These are phyloP conservation scores for Illadopsis cleaveri DNA, from an alignment of 2,113 vertebrate genomes.

Conservation along the genomic window DNA sequence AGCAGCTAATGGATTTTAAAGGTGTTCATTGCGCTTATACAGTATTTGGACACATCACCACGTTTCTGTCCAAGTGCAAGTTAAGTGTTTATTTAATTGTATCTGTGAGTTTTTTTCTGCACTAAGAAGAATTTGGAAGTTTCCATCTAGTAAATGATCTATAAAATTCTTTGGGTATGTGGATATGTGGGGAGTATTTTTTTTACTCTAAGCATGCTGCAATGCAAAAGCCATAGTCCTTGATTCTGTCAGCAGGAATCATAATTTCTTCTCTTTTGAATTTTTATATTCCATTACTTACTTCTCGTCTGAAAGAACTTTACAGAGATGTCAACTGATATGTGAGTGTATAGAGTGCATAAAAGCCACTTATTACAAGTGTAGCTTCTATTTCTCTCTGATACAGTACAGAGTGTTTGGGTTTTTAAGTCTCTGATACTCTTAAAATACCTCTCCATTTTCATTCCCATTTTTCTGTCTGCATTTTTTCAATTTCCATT, in stretches of 20 bases:
- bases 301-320: background rate
- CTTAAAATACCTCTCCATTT: background rate
- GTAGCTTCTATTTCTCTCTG: background rate
- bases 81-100: background rate
- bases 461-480: background rate
- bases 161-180: background rate
- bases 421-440: background rate
- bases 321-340: background rate
- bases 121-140: background rate
- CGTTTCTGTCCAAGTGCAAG: background rate
- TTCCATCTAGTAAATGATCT: background rate
- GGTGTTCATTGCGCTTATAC: background rate
- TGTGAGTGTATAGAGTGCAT: background rate
- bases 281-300: background rate
- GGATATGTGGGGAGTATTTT: background rate
- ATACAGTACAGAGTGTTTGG: background rate
- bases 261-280: background rate
- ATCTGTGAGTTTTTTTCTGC: background rate
- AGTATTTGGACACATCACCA: background rate
- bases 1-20: background rate
- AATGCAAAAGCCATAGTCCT: background rate
- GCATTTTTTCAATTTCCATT: background rate
- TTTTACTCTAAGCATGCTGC: background rate
- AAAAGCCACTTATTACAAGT: background rate
- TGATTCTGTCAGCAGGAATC: background rate